These are phyloP conservation scores for Cheilosia vernalis DNA, from an alignment of 2,888 invertebrate species.

Conservation along the genomic window DNA sequence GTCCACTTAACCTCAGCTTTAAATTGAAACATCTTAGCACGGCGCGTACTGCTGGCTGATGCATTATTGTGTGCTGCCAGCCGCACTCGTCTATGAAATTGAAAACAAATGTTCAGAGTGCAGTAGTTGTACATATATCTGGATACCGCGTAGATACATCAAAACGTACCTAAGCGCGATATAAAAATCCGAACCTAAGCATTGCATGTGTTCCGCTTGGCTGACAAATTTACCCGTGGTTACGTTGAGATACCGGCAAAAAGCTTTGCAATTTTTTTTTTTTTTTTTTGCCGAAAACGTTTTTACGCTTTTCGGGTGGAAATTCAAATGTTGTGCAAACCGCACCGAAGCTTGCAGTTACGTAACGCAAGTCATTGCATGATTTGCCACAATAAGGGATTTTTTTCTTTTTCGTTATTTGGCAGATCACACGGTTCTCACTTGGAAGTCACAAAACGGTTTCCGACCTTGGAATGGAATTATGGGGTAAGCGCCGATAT, in stretches of 20 bases:
- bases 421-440: conserved; percentile 14
- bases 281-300: not conserved
- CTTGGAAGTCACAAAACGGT: conserved; percentile 13
- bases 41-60: conserved; percentile 33
- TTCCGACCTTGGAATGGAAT: not conserved
- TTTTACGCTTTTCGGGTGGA: conserved; percentile 1
- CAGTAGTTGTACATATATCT: not conserved
- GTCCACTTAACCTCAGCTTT: conserved; percentile 69
- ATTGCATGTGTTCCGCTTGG: conserved; percentile 64
- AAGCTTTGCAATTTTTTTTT: conserved; percentile 10
- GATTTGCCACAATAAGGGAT: conserved; percentile 27
- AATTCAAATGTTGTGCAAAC: conserved; percentile 35
- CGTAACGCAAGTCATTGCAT: conserved; percentile 39
- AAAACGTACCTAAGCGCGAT: conserved; percentile 23
- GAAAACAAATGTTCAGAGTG: conserved; percentile 62
- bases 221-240: conserved; percentile 26
- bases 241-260: conserved; percentile 22
- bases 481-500: conserved; percentile 1
- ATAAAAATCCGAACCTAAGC: conserved; percentile 34
- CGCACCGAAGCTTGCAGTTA: conserved; percentile 1
- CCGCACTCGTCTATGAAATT: conserved; percentile 68
- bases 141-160: conserved; percentile 1
- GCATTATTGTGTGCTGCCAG: conserved; percentile 36
- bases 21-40: conserved; percentile 63
- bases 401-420: conserved; percentile 2